Conservation (phyloP, 2,797 vertebrate species). For the Eulemur coronatus region DNA sequence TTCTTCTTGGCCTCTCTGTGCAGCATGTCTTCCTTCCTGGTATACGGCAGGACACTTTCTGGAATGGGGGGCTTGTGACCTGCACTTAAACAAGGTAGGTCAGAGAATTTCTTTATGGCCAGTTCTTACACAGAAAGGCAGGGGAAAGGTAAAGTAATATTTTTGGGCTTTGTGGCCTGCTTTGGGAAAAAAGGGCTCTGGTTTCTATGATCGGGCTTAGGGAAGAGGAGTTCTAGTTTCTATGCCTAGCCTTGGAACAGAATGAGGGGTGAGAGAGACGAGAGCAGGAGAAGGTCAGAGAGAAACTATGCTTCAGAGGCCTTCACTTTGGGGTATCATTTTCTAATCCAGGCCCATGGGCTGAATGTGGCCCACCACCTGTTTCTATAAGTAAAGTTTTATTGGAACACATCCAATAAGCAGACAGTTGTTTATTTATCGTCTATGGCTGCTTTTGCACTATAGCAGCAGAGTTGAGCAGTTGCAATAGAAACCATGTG, state of each 20-base stretch:
- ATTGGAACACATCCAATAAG: neutral
- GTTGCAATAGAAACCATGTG: neutral
- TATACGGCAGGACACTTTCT: neutral
- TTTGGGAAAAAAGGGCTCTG: neutral
- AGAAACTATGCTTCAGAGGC: neutral
- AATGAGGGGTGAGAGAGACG: neutral
- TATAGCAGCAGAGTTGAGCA: neutral
- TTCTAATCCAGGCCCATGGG: neutral
- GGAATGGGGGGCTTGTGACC: neutral
- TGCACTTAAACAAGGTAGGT: neutral
- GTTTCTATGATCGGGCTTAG: neutral
- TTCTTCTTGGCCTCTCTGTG: neutral
- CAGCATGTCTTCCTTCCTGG: neutral
- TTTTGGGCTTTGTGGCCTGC: neutral
- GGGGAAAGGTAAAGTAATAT: neutral
- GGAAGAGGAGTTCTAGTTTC: neutral
- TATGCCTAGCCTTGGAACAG: neutral
- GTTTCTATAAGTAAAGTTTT: slow-evolving; percentile 22
- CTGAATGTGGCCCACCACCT: neutral
- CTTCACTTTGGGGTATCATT: neutral
- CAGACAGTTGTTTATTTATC: neutral
- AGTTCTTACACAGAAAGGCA: neutral
- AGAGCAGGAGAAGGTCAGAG: neutral
- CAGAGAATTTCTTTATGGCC: neutral
- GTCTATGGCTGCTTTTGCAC: neutral